Evolutionary conservation across 92 coral and sea anemone species (phyloP), one percentile per base, ranked within the genome.

Genomic region (Zoanthus solanderi): DNA sequence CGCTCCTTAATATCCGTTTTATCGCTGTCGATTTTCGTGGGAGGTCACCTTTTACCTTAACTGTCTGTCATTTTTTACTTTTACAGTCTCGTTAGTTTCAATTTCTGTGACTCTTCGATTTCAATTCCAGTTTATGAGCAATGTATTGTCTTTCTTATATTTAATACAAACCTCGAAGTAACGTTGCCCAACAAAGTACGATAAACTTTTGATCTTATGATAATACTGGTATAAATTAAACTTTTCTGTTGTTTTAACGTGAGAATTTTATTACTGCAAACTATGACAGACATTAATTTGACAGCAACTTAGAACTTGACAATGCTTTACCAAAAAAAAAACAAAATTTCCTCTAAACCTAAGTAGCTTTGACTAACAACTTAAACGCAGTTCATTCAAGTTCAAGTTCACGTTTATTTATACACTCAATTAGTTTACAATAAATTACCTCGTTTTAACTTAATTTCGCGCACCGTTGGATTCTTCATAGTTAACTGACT

Each of bases 21-120:
- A 42, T 79, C 72, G 23, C 67, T 46, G 6, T 46, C 42, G 42
- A 37, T 37, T 81, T 44, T 81, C 60, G 5, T 81, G 85, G 75
- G 85, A 81, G 85, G 75, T 81, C 75, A 37, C 52, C 17, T 50
- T 63, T 42, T 47, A 44, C 72, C 56, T 47, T 17, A 10, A 69
- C 9, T 61, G 37, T 80, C 44, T 81, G 76, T 63, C 60, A 81
- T 6, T 63, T 37, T 63, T 31, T 44, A 34, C 72, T 34, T 79
- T 34, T 79, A 18, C n/a, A 3, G 9, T 76, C 66, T 28, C 16
- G 5, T 69, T 34, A 53, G 6, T 54, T 76, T 76, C 13, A 6
- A 0, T 30, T 77, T 77, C 28, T 56, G 63, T n/a, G 15, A 66
- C 82, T 58, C 6, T 76, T 67, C 32, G n/a, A 54, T 54, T 56